Percentiles rank a stretch among this genome's conserved stretches.
These are phyloP conservation scores for Camponotus floridanus DNA, from an alignment of 1,140 invertebrate genomes.

Conservation along the genomic window DNA sequence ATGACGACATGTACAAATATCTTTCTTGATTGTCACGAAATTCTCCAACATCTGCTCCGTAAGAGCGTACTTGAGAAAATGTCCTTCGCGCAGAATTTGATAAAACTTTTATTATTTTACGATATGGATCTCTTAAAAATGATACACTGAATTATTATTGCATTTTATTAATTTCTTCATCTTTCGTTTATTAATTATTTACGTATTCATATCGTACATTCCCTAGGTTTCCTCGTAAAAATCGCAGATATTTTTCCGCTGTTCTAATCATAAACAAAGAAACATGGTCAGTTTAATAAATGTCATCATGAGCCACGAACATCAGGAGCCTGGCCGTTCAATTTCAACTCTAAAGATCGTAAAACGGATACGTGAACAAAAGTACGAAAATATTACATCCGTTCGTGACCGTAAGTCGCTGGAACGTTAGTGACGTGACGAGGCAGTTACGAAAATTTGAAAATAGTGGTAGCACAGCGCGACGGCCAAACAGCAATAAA, in stretches of 20 bases:
- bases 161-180: not conserved
- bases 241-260: not conserved
- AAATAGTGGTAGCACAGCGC: conserved; percentile 36
- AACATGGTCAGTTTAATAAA: not conserved
- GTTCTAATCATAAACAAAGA: not conserved
- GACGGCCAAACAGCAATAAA: conserved; percentile 68
- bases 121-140: not conserved
- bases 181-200: not conserved
- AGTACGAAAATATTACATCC: not conserved
- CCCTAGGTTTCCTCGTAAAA: not conserved
- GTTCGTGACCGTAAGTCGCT: conserved; percentile 13
- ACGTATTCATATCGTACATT: not conserved
- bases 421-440: conserved; percentile 16
- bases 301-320: not conserved
- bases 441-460: conserved; percentile 58
- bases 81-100: not conserved
- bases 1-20: conserved; percentile 54
- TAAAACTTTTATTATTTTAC: not conserved
- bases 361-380: not conserved
- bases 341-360: not conserved
- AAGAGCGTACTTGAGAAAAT: not conserved
- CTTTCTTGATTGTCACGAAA: conserved; percentile 33
- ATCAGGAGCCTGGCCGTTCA: not conserved
- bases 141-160: conserved; percentile 18
- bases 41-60: conserved; percentile 25